Evolutionary conservation across 2,888 invertebrate genomes (phyloP).

Genomic region (Pristionchus fissidentatus): DNA sequence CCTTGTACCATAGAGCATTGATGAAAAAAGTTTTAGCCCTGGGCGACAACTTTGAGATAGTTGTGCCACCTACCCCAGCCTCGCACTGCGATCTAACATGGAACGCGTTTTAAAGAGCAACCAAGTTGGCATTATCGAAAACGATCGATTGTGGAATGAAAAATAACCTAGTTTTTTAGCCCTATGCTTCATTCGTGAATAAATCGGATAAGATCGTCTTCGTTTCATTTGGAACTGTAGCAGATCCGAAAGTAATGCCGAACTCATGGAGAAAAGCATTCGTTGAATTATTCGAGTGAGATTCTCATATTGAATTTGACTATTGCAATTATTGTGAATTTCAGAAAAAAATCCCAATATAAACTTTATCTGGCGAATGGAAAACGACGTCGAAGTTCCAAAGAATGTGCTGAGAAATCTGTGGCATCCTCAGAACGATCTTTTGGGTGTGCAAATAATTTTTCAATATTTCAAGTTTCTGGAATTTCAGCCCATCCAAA

Average conservation of each 20-base stretch:
- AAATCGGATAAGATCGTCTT: slow-evolving; percentile 13
- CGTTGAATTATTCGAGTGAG: slow-evolving; percentile 19
- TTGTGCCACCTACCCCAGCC: too few species aligned
- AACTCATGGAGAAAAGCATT: background rate
- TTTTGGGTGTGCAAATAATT: background rate
- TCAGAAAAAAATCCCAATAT: slow-evolving; percentile 29
- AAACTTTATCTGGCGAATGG: slow-evolving; percentile 46
- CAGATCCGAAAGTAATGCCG: slow-evolving; percentile 12
- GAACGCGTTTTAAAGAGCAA: too few species aligned
- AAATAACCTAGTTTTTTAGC: too few species aligned
- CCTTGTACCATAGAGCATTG: too few species aligned
- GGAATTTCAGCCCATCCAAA: slow-evolving; percentile 13
- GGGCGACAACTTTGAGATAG: too few species aligned
- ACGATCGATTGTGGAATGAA: too few species aligned
- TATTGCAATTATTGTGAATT: background rate
- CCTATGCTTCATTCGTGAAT: slow-evolving; percentile 8
- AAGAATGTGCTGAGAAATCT: slow-evolving; percentile 27
- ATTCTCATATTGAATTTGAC: background rate
- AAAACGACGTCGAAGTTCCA: slow-evolving; percentile 7
- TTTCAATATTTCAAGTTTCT: background rate
- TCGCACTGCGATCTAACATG: too few species aligned
- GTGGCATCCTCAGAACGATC: slow-evolving; percentile 38
- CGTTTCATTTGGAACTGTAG: slow-evolving; percentile 23
- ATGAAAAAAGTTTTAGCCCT: too few species aligned
- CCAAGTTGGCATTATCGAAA: too few species aligned